These are phyloP conservation scores for Cephus rjabovi DNA, from an alignment of 2,888 invertebrate species.

Conservation along the genomic window DNA sequence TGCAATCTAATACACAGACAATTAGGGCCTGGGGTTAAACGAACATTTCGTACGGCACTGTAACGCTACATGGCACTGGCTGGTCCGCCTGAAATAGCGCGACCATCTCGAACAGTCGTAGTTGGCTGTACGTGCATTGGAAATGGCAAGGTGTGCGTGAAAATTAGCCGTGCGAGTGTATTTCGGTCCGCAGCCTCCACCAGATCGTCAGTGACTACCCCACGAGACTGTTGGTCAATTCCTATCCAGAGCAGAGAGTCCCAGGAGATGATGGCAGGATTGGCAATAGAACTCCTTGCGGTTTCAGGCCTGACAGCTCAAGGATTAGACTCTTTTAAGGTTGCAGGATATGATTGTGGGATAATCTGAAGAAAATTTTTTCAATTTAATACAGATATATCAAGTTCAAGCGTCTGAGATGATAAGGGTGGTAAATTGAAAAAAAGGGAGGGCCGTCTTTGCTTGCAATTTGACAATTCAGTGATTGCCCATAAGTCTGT, in stretches of 20 bases:
- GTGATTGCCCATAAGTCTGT: too few relatives aligned
- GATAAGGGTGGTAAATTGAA: too few relatives aligned
- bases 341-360: too few relatives aligned
- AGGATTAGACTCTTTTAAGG: not conserved
- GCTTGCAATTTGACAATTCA: too few relatives aligned
- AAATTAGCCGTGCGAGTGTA: slow-evolving; percentile 55
- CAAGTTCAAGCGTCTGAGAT: too few relatives aligned
- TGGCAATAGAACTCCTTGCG: not conserved
- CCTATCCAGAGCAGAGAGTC: not conserved
- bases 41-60: slow-evolving; percentile 44
- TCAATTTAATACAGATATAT: too few relatives aligned
- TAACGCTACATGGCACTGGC: slow-evolving; percentile 49
- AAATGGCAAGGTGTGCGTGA: slow-evolving; percentile 35
- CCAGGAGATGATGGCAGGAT: not conserved
- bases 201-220: slow-evolving; percentile 40
- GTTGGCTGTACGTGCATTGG: slow-evolving; percentile 41
- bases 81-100: slow-evolving; percentile 60
- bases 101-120: slow-evolving; percentile 45
- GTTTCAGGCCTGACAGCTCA: not conserved
- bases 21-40: slow-evolving; percentile 23
- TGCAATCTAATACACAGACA: not conserved
- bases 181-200: slow-evolving; percentile 55
- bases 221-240: slow-evolving; percentile 23
- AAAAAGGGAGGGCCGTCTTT: too few relatives aligned
- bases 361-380: too few relatives aligned